phyloP scores from a whole-genome alignment of 1,140 invertebrate species.

The Ceratina australensis region DNA sequence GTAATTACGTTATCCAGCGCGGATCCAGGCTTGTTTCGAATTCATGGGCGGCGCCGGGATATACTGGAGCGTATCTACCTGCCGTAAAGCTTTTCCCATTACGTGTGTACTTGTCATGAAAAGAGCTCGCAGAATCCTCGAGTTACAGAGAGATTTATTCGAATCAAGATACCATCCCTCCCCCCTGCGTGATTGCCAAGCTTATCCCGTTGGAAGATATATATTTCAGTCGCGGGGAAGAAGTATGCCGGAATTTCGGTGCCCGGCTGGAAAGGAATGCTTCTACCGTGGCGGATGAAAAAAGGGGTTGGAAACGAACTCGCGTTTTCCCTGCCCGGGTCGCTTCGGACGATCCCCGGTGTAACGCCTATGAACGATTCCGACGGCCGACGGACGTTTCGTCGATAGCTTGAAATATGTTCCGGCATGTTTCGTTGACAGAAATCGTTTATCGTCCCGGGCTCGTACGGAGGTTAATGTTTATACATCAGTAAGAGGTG shows the following conservation, averaged over 20 bases:
- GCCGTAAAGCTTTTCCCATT: constrained; percentile 56
- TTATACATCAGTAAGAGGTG: background rate
- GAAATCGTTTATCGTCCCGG: constrained; percentile 4
- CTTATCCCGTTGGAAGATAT: constrained; percentile 53
- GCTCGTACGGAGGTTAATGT: background rate
- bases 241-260: constrained; percentile 54
- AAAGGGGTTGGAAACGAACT: constrained; percentile 35
- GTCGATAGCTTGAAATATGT: constrained; percentile 11
- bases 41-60: constrained; percentile 52
- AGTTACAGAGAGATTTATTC: constrained; percentile 69
- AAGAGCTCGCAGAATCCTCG: constrained; percentile 51
- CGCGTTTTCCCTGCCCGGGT: background rate
- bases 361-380: constrained; percentile 34
- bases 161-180: constrained; percentile 62
- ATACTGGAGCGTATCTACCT: constrained; percentile 34
- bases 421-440: background rate
- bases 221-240: constrained; percentile 64
- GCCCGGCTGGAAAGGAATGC: constrained; percentile 12
- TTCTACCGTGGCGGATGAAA: background rate
- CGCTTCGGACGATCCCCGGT: constrained; percentile 15
- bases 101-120: constrained; percentile 62
- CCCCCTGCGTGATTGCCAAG: constrained; percentile 60
- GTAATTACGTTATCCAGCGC: constrained; percentile 54
- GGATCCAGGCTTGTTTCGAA: constrained; percentile 57
- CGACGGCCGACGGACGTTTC: background rate